A percentile compares a stretch with the other conserved stretches of the same genome.
Conservation (phyloP, 2,888 invertebrate species). For the Rutpela maculata region DNA sequence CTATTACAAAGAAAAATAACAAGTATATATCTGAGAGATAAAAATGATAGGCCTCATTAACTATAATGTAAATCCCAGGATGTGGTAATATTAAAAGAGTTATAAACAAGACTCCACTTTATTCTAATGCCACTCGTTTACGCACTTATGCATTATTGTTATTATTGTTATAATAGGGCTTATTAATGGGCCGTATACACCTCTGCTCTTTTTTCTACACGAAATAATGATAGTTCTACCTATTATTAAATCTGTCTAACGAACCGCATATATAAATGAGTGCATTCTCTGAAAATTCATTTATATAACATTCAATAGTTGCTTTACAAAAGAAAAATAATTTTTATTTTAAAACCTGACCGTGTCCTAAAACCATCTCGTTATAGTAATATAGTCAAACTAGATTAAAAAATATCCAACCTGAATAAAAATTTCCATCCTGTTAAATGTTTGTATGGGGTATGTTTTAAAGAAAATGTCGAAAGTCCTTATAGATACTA, state of each 20-base stretch:
- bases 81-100: background rate
- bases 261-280: background rate
- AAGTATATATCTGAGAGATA: conserved; percentile 9
- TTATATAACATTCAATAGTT: too few relatives aligned
- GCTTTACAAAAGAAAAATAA: too few relatives aligned
- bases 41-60: conserved; percentile 17
- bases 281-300: too few relatives aligned
- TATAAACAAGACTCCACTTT: background rate
- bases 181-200: background rate
- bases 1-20: conserved; percentile 7
- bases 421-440: too few relatives aligned
- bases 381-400: too few relatives aligned
- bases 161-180: background rate
- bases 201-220: background rate
- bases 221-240: background rate
- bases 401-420: too few relatives aligned
- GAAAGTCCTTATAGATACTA: too few relatives aligned
- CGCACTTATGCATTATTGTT: background rate
- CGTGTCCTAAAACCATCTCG: too few relatives aligned
- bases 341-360: too few relatives aligned
- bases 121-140: conserved; percentile 7
- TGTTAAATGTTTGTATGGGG: too few relatives aligned
- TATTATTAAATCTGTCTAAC: background rate
- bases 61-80: background rate
- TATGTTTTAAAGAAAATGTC: too few relatives aligned